Evolutionary conservation across 2,888 invertebrate species (phyloP).

Genomic region (Phania funesta): DNA sequence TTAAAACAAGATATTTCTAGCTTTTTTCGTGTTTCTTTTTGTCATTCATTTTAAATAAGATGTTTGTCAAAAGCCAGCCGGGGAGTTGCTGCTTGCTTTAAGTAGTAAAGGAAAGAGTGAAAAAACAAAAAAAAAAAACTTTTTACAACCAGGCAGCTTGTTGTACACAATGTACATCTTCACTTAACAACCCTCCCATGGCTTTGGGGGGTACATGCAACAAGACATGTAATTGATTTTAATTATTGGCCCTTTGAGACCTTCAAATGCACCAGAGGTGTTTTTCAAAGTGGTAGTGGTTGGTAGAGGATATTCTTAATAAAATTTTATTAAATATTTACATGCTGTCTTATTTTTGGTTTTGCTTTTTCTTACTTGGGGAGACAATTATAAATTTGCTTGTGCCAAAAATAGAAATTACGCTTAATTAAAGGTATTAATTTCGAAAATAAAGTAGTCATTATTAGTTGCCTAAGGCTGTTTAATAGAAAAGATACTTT

Average conservation of each 20-base stretch:
- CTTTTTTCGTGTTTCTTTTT: background rate
- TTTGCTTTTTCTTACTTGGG: background rate
- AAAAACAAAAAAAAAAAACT: background rate
- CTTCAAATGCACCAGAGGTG: background rate
- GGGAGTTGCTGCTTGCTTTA: too few relatives aligned
- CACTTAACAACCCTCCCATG: slow-evolving; percentile 44
- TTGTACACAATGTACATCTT: slow-evolving; percentile 39
- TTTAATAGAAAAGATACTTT: too few relatives aligned
- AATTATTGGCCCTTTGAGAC: slow-evolving; percentile 48
- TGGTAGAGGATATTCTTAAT: too few relatives aligned
- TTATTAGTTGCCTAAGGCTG: too few relatives aligned
- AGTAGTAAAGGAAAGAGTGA: background rate
- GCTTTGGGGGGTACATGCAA: slow-evolving; percentile 57
- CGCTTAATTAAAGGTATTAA: background rate
- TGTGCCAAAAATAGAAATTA: background rate
- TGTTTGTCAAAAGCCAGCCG: slow-evolving; percentile 30
- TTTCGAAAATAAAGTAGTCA: background rate
- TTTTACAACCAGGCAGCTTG: slow-evolving; percentile 15
- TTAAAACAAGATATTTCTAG: slow-evolving; percentile 40
- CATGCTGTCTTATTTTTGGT: too few relatives aligned
- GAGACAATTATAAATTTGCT: background rate
- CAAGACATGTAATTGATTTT: slow-evolving; percentile 65
- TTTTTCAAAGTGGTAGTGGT: background rate
- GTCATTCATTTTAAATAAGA: slow-evolving; percentile 34
- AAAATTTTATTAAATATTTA: too few relatives aligned